Evolutionary conservation across 2,888 invertebrate species (phyloP).

Genomic region (Toxonevra muliebris): DNA sequence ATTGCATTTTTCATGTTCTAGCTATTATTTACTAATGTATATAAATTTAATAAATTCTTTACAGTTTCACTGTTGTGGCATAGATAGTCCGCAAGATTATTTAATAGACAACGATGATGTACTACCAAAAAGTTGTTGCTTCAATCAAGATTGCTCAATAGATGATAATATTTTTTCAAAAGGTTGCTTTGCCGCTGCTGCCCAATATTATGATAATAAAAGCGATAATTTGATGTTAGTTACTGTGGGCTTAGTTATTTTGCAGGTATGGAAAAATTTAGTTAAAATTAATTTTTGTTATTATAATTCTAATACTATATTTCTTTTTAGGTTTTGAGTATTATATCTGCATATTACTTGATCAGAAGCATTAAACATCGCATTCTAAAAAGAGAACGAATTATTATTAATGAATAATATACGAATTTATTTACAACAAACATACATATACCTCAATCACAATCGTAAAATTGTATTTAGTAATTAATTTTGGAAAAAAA

Average conservation of each 20-base stretch:
- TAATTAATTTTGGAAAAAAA: no score
- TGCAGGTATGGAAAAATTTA: constrained; percentile 44
- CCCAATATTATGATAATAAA: constrained; percentile 39
- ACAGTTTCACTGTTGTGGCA: constrained; percentile 54
- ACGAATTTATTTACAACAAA: neutral
- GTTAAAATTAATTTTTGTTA: neutral
- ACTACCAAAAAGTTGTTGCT: constrained; percentile 56
- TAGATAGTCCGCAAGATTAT: constrained; percentile 54
- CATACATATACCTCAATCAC: neutral
- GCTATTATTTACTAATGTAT: neutral
- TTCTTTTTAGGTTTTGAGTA: constrained; percentile 39
- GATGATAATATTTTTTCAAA: constrained; percentile 47
- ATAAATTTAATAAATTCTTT: neutral
- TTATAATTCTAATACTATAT: constrained; percentile 13
- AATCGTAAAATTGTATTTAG: no score
- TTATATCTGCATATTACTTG: constrained; percentile 43
- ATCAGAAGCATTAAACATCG: constrained; percentile 37
- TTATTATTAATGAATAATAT: constrained; percentile 39
- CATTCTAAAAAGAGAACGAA: constrained; percentile 37
- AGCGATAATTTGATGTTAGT: constrained; percentile 43
- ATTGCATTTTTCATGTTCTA: neutral
- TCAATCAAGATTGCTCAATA: constrained; percentile 48
- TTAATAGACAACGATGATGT: constrained; percentile 41
- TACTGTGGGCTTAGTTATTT: constrained; percentile 40
- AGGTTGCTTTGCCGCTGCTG: constrained; percentile 46